Conservation (phyloP, 1,140 invertebrate species). For the Listronotus oregonensis region DNA sequence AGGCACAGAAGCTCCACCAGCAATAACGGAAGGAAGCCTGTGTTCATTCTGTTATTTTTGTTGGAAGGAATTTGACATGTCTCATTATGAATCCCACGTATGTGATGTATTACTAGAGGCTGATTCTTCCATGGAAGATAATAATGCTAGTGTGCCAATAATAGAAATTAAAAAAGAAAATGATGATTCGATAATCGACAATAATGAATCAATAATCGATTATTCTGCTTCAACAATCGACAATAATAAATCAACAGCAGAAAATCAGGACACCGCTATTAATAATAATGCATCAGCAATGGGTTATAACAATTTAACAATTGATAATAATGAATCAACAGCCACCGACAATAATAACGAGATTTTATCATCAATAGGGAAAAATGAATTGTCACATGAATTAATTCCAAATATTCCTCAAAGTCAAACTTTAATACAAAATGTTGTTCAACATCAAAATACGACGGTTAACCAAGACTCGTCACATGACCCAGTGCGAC, state of each 20-base stretch:
- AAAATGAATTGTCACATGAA: no score
- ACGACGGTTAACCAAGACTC: no score
- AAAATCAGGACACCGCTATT: no score
- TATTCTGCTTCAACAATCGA: no score
- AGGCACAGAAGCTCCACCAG: neutral
- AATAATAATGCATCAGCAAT: neutral
- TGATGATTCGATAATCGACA: no score
- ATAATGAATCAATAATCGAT: neutral
- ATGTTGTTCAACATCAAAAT: no score
- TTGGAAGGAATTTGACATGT: conserved; percentile 7
- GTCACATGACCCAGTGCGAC: no score
- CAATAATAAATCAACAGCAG: no score
- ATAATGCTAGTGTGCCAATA: no score
- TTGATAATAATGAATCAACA: conserved; percentile 1
- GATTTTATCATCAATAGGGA: no score
- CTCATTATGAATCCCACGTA: neutral
- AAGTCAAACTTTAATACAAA: no score
- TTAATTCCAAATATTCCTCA: no score
- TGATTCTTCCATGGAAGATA: neutral
- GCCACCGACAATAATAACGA: neutral
- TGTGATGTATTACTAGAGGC: neutral
- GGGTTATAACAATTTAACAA: neutral
- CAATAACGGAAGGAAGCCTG: neutral
- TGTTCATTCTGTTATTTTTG: conserved; percentile 9
- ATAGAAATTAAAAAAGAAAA: neutral